These are phyloP conservation scores for Zaprionus davidi DNA, from an alignment of 1,140 invertebrate genomes.

Conservation along the genomic window DNA sequence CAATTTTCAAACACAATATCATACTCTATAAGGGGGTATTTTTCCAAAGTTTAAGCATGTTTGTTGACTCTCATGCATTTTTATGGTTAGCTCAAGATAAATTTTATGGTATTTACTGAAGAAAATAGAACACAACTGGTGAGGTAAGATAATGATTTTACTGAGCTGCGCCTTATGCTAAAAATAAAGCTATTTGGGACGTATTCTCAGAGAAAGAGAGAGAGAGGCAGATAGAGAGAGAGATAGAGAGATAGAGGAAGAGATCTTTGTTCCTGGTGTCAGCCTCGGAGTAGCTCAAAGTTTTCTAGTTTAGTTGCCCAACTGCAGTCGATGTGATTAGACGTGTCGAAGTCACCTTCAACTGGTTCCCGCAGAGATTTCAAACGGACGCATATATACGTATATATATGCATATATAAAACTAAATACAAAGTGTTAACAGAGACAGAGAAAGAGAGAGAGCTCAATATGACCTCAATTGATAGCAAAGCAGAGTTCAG, in stretches of 20 bases:
- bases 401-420: not conserved
- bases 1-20: not conserved
- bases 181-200: not conserved
- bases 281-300: not conserved
- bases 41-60: not conserved
- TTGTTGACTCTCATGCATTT: not conserved
- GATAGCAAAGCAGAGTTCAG: slow-evolving; percentile 49
- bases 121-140: not conserved
- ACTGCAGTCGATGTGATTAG: slow-evolving; percentile 26
- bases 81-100: not conserved
- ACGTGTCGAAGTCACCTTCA: slow-evolving; percentile 5
- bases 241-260: not conserved
- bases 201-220: not conserved
- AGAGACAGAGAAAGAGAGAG: not conserved
- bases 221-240: not conserved
- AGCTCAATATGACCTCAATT: slow-evolving; percentile 41
- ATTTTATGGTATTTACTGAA: not conserved
- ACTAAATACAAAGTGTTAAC: not conserved
- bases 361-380: not conserved
- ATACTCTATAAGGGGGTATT: not conserved
- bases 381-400: not conserved
- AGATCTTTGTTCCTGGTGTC: not conserved
- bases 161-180: not conserved
- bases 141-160: not conserved
- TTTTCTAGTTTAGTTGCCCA: slow-evolving; percentile 41